Evolutionary conservation across 53 echinoderm and acorn worm species (phyloP).

Genomic region (Patiria pectinifera): DNA sequence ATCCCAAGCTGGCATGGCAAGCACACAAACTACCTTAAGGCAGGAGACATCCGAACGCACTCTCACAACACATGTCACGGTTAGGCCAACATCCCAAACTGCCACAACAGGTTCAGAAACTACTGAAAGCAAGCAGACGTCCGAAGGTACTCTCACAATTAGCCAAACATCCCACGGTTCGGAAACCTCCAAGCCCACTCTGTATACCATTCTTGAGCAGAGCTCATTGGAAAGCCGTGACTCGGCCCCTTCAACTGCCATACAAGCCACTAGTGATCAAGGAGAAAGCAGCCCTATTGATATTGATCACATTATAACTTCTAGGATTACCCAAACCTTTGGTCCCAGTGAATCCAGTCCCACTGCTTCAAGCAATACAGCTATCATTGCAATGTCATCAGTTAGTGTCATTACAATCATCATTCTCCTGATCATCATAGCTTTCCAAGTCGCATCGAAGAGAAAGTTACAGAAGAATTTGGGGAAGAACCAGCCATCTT

Average conservation of each 20-base stretch:
- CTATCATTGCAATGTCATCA: background rate
- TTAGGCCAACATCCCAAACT: background rate
- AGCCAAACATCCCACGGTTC: too few species aligned
- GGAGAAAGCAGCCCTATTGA: too few species aligned
- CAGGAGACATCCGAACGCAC: background rate
- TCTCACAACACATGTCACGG: background rate
- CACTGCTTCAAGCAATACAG: background rate
- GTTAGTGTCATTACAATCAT: background rate
- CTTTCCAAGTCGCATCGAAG: background rate
- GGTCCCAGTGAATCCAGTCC: background rate
- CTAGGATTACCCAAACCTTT: too few species aligned
- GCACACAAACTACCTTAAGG: background rate
- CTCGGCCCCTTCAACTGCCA: too few species aligned
- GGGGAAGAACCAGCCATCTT: background rate
- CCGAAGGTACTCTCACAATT: too few species aligned
- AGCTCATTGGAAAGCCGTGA: too few species aligned
- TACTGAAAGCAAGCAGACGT: background rate
- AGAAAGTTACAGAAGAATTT: background rate
- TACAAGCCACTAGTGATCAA: too few species aligned
- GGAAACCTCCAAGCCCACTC: too few species aligned
- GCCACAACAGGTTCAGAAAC: background rate
- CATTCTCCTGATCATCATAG: constrained; percentile 30
- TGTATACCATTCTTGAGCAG: too few species aligned
- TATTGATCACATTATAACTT: too few species aligned
- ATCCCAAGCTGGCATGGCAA: background rate